Evolutionary conservation across 2,797 vertebrate species (phyloP).

Genomic region (Rhynchotus rufescens): DNA sequence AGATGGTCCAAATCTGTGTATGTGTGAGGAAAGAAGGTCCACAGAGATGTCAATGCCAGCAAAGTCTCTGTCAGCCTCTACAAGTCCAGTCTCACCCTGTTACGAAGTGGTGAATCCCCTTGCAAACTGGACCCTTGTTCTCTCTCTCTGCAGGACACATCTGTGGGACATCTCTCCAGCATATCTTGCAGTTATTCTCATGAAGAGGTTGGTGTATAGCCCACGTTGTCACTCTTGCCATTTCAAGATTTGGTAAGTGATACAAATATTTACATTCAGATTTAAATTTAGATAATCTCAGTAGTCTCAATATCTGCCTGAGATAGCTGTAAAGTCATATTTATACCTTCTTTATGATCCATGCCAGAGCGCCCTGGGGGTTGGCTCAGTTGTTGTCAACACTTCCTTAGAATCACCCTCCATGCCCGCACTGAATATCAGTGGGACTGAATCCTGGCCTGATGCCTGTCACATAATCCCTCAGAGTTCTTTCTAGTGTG

Average conservation of each 20-base stretch:
- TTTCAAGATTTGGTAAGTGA: background rate
- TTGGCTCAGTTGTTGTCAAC: background rate
- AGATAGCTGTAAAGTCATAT: background rate
- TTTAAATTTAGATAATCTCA: background rate
- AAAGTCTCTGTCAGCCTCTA: background rate
- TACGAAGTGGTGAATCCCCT: background rate
- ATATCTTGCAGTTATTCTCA: background rate
- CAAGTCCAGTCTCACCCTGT: background rate
- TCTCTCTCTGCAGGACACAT: background rate
- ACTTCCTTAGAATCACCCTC: background rate
- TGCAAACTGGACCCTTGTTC: background rate
- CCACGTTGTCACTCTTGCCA: background rate
- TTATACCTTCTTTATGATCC: background rate
- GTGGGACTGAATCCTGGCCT: accelerated
- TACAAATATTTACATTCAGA: background rate
- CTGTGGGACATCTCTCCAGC: background rate
- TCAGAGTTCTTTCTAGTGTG: background rate
- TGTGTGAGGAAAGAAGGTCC: background rate
- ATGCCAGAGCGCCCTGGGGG: background rate
- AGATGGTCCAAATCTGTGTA: background rate
- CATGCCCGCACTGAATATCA: background rate
- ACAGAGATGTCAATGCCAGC: background rate
- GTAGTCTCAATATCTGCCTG: background rate
- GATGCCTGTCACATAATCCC: background rate
- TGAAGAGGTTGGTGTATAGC: background rate